phyloP scores from a whole-genome alignment of 2,113 vertebrate species.

The Archilochus colubris region DNA sequence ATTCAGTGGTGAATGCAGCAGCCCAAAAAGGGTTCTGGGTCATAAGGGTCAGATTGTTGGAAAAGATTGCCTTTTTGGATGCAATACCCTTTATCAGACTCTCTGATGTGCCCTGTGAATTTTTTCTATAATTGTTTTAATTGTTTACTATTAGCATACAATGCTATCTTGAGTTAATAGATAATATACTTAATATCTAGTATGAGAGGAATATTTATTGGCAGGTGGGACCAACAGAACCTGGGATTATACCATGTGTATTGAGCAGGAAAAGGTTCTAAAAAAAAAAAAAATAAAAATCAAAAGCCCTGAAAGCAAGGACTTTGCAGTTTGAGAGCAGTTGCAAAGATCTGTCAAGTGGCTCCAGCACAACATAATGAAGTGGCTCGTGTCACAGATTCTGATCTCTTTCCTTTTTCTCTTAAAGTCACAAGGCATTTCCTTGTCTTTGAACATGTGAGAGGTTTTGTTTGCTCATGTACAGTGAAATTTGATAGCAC shows the following conservation, averaged over 20 bases:
- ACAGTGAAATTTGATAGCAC: constrained; percentile 59
- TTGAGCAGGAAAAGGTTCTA: background rate
- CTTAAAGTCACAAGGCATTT: constrained; percentile 56
- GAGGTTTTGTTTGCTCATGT: constrained; percentile 60
- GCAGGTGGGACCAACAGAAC: background rate
- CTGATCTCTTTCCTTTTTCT: constrained; percentile 35
- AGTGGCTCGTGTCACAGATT: background rate
- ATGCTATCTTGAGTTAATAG: background rate
- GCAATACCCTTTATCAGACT: background rate
- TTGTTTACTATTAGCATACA: background rate
- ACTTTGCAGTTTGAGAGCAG: background rate
- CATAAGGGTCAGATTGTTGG: background rate
- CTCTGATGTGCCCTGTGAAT: background rate
- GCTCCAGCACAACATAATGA: constrained; percentile 13
- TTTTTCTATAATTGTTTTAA: constrained; percentile 7
- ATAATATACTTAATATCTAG: background rate
- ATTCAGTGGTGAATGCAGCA: background rate
- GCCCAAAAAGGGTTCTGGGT: background rate
- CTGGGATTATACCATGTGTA: background rate
- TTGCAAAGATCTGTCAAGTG: background rate
- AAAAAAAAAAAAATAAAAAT: background rate
- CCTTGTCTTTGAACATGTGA: constrained; percentile 62
- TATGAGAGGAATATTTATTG: background rate
- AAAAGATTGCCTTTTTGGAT: background rate
- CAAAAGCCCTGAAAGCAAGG: background rate